Base-by-base conservation (phyloP, 2,888 invertebrate genomes). In the Cephus pygmeus region DNA sequence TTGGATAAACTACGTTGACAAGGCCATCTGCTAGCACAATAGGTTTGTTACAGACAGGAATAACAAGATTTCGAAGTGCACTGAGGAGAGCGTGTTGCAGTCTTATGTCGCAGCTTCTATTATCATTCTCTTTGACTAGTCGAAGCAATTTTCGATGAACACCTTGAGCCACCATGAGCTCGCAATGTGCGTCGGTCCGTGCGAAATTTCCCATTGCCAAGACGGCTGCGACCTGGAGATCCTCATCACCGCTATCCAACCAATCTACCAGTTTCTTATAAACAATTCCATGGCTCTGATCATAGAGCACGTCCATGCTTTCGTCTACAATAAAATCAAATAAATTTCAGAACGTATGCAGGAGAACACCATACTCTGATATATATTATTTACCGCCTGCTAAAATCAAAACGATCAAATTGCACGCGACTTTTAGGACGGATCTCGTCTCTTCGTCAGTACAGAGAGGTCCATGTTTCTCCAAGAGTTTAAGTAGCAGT, bases 151-250 rank as follows among this genome's bases (percentile, higher is more conserved):
- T 95, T 86, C 95, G 94, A 88, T 95, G 95, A 75, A 97, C 94
- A 40, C 96, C 95, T 84, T 95, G 94, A 77, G 95, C 93, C 86
- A 97, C 97, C 95, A 98, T 96, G 81, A 95, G 94, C 75, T 95
- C 94, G 89, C 98, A 98, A 90, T 97, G 96, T 69, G 94, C 94
- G 88, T 98, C 98, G 83, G 96, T 96, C 73, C 98, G 93, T 0
- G 98, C 98, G 91, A 98, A 98, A 92, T 98, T 98, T 1, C 97
- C 98, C 83, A 98, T 93, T 0, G 97, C 97, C 81, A 98, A 92
- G 4, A 97, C 95, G 0, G 96, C 97, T 0, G 97, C 96, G n/a
- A 95, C 94, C 87, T 96, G 93, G 34, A 98, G 92, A 90, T 96
- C 96, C 81, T 94, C 94, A 89, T 96, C 95, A 34, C 93, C 91